Conservation (phyloP, 2,888 invertebrate genomes). For the Sipha maydis region DNA sequence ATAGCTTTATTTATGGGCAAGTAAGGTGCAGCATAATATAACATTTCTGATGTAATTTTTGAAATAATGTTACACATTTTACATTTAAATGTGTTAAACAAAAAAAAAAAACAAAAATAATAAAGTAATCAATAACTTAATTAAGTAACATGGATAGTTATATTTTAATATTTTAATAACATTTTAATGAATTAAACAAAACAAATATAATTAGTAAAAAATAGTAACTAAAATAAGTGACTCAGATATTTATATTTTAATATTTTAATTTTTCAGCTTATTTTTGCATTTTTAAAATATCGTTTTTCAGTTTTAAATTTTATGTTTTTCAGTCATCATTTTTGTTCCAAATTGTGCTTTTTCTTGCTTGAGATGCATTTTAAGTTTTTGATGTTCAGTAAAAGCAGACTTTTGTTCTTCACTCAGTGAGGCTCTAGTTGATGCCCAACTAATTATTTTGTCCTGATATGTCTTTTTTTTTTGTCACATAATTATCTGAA, state of each 20-base stretch:
- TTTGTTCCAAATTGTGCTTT: constrained; percentile 22
- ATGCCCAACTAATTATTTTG: constrained; percentile 25
- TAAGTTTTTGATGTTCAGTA: constrained; percentile 22
- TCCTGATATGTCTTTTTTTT: constrained; percentile 36
- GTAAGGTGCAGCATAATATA: not conserved
- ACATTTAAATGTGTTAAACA: not conserved
- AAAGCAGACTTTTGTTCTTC: constrained; percentile 20
- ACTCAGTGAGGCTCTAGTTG: constrained; percentile 18
- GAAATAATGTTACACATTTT: constrained; percentile 16
- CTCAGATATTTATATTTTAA: too few species aligned
- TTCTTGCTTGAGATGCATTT: constrained; percentile 30
- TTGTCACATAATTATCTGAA: constrained; percentile 12
- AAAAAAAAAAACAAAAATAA: too few species aligned
- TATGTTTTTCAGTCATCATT: not conserved
- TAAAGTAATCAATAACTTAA: too few species aligned
- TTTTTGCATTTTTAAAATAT: constrained; percentile 1
- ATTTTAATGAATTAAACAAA: too few species aligned
- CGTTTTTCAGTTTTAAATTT: not conserved
- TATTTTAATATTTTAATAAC: too few species aligned
- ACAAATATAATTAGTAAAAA: too few species aligned
- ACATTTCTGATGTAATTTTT: not conserved
- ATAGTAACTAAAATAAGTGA: too few species aligned
- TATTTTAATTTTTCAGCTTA: too few species aligned
- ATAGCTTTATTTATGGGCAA: constrained; percentile 31
- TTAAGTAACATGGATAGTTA: too few species aligned